These are phyloP conservation scores for Suillia variegata DNA, from an alignment of 2,888 invertebrate genomes.

Conservation along the genomic window DNA sequence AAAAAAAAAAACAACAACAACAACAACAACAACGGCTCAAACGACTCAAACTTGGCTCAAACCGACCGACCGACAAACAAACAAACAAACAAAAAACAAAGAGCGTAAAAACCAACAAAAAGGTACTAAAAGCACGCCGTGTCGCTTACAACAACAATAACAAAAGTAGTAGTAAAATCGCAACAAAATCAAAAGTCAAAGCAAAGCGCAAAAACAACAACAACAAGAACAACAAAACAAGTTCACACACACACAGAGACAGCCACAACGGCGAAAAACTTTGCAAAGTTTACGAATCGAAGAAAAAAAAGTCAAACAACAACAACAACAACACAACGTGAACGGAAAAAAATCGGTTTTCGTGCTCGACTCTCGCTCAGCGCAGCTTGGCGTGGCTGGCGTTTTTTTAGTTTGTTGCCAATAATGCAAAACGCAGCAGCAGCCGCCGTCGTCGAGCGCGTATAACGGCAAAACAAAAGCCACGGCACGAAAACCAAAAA, in stretches of 20 bases:
- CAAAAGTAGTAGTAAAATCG: conserved; percentile 6
- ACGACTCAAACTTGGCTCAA: neutral
- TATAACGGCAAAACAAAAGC: neutral
- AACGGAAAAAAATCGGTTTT: no score
- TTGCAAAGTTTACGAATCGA: conserved; percentile 9
- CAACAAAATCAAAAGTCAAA: conserved; percentile 7
- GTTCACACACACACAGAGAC: conserved; percentile 1
- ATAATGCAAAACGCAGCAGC: conserved; percentile 25
- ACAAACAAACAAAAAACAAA: neutral
- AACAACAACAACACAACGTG: no score
- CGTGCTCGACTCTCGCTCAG: no score
- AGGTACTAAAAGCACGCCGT: neutral
- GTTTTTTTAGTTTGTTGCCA: conserved; percentile 26
- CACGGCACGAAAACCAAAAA: neutral
- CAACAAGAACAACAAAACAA: conserved; percentile 14
- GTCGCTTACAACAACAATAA: no score
- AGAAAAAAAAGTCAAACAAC: no score
- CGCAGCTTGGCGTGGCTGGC: no score
- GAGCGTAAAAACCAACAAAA: no score
- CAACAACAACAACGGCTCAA: neutral
- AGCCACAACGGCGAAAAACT: conserved; percentile 8
- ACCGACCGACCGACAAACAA: neutral
- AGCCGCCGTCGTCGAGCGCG: neutral
- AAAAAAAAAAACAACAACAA: neutral
- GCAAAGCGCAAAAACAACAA: neutral